Percentiles rank a stretch among this genome's conserved stretches.
Evolutionary conservation across 2,888 invertebrate species (phyloP).

Genomic region (Hypselothyrea guttata): DNA sequence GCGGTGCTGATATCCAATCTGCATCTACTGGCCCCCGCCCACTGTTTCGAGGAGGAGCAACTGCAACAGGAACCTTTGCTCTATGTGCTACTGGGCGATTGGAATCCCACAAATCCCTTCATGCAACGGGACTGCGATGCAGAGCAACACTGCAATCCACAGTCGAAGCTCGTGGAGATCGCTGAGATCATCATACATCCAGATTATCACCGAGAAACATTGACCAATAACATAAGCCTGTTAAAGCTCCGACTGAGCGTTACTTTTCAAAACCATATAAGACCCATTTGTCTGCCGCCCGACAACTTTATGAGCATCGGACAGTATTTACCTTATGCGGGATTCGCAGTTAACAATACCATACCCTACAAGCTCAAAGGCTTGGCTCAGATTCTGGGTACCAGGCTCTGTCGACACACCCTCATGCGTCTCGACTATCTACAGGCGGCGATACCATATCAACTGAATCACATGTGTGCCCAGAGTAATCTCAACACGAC

Average conservation of each 20-base stretch:
- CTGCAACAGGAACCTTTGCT: background rate
- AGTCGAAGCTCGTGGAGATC: conserved; percentile 19
- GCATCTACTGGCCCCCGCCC: conserved; percentile 34
- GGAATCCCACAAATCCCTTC: conserved; percentile 28
- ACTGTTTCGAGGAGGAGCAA: conserved; percentile 20
- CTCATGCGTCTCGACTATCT: background rate
- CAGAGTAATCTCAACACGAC: conserved; percentile 2
- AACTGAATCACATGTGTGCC: conserved; percentile 29
- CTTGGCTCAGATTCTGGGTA: conserved; percentile 15
- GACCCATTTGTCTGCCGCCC: conserved; percentile 35
- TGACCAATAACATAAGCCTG: conserved; percentile 26
- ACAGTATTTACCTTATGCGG: conserved; percentile 13
- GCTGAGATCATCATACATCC: conserved; percentile 33
- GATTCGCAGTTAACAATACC: conserved; percentile 15
- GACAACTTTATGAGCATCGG: background rate
- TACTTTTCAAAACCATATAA: conserved; percentile 7
- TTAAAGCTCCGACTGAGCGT: conserved; percentile 12
- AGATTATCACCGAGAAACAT: conserved; percentile 8
- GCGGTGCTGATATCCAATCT: conserved; percentile 33
- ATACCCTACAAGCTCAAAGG: conserved; percentile 25
- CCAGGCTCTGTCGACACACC: conserved; percentile 4
- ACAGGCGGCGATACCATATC: background rate
- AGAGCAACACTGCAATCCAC: conserved; percentile 12
- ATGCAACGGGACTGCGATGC: conserved; percentile 29
- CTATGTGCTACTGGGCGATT: conserved; percentile 37